Conservation (phyloP, 2,113 vertebrate species). For the Cisticola juncidis region DNA sequence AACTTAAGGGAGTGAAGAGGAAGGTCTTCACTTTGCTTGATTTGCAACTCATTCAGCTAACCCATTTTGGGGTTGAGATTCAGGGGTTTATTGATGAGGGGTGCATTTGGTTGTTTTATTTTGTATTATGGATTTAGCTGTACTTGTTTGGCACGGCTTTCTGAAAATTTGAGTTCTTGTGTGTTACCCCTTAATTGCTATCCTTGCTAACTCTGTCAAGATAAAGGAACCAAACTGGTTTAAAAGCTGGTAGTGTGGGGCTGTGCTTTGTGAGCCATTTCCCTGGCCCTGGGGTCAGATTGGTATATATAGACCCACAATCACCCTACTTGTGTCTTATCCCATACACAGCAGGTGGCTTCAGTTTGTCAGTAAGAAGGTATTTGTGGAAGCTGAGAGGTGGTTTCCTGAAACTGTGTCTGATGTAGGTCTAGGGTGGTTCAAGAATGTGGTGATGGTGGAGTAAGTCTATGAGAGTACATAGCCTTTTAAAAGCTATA, state of each 20-base stretch:
- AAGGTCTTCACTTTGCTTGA: background rate
- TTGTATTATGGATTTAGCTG: background rate
- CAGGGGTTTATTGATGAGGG: fast-evolving
- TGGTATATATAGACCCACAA: background rate
- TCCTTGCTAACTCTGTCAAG: background rate
- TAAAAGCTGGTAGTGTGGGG: background rate
- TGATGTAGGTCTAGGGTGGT: fast-evolving
- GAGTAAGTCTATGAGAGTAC: background rate
- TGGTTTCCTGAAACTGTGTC: background rate
- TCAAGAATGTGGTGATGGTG: background rate
- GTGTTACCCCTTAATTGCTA: background rate
- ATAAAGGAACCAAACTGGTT: background rate
- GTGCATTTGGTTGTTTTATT: background rate
- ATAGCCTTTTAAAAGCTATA: background rate
- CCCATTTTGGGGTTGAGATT: background rate
- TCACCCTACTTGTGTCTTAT: background rate
- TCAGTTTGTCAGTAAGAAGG: background rate
- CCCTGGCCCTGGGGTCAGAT: background rate
- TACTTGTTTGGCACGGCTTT: background rate
- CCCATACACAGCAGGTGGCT: background rate
- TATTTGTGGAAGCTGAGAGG: background rate
- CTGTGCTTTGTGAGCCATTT: background rate
- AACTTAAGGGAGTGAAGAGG: background rate
- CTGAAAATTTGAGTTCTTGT: background rate
- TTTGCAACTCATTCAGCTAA: background rate